These are phyloP conservation scores for Chymomyza costata DNA, from an alignment of 1,140 invertebrate genomes.

Conservation along the genomic window DNA sequence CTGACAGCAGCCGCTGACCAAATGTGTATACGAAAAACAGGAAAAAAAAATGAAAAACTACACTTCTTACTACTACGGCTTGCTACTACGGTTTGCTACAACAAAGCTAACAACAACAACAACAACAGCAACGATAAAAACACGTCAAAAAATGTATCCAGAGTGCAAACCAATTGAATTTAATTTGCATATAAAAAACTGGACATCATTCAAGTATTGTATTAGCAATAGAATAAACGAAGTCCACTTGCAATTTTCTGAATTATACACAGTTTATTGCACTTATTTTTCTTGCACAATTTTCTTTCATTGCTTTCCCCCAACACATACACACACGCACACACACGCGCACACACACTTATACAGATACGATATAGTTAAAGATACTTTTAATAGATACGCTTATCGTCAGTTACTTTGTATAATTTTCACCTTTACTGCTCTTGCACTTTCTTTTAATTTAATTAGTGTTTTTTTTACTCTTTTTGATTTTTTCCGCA, in stretches of 20 bases:
- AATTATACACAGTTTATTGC: conserved; percentile 71
- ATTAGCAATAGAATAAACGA: conserved; percentile 50
- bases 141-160: conserved; percentile 28
- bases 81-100: conserved; percentile 24
- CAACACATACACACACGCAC: conserved; percentile 13
- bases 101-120: conserved; percentile 21
- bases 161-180: conserved; percentile 73
- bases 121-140: conserved; percentile 22
- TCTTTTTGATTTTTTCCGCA: conserved; percentile 34
- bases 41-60: conserved; percentile 28
- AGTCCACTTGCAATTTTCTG: conserved; percentile 46
- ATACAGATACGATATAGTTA: conserved; percentile 19
- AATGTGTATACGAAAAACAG: conserved; percentile 56
- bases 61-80: conserved; percentile 25
- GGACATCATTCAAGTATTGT: conserved; percentile 37
- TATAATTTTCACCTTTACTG: conserved; percentile 4
- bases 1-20: conserved; percentile 19
- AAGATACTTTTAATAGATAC: conserved; percentile 4
- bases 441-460: conserved; percentile 15
- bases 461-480: conserved; percentile 19
- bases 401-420: no score
- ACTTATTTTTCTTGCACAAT: conserved; percentile 65
- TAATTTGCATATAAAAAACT: conserved; percentile 66
- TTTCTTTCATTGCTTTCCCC: conserved; percentile 9
- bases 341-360: conserved; percentile 2